Evolutionary conservation across 1,140 invertebrate genomes (phyloP).

Genomic region (Bombus confusus): DNA sequence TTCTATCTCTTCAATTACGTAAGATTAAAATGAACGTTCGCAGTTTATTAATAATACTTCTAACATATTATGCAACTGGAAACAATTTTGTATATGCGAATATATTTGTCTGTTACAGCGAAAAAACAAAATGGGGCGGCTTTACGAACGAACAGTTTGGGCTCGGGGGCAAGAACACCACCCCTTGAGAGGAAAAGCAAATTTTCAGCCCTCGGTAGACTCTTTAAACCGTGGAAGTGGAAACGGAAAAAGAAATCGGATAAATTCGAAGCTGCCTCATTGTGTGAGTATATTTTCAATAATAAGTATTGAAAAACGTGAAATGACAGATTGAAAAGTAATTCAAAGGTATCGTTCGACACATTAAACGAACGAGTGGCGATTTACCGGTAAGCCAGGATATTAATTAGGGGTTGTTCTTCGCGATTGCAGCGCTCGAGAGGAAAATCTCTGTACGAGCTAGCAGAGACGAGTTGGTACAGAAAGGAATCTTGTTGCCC

Average conservation of each 20-base stretch:
- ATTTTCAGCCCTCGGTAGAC: constrained; percentile 94
- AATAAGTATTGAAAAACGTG: too few species aligned
- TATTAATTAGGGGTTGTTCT: constrained; percentile 11
- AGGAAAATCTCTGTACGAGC: constrained; percentile 98
- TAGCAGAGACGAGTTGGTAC: constrained; percentile 97
- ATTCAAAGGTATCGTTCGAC: accelerated
- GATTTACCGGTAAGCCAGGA: not conserved
- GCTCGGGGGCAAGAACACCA: constrained; percentile 90
- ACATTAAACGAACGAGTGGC: not conserved
- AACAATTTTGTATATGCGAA: too few species aligned
- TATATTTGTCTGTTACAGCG: constrained; percentile 86
- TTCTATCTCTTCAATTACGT: too few species aligned
- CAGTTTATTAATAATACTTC: too few species aligned
- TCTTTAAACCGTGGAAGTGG: constrained; percentile 99
- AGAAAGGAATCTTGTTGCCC: constrained; percentile 96
- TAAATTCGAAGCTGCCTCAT: constrained; percentile 97
- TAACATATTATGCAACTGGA: too few species aligned
- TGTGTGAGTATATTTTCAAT: constrained; percentile 88
- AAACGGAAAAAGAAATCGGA: constrained; percentile 99
- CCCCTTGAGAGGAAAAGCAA: constrained; percentile 94
- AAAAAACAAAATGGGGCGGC: constrained; percentile 96
- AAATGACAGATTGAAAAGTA: too few species aligned
- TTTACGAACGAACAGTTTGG: constrained; percentile 92
- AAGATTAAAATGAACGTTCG: too few species aligned
- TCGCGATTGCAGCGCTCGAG: constrained; percentile 90